Conservation (phyloP, 2,797 vertebrate genomes). For the Malurus splendens region DNA sequence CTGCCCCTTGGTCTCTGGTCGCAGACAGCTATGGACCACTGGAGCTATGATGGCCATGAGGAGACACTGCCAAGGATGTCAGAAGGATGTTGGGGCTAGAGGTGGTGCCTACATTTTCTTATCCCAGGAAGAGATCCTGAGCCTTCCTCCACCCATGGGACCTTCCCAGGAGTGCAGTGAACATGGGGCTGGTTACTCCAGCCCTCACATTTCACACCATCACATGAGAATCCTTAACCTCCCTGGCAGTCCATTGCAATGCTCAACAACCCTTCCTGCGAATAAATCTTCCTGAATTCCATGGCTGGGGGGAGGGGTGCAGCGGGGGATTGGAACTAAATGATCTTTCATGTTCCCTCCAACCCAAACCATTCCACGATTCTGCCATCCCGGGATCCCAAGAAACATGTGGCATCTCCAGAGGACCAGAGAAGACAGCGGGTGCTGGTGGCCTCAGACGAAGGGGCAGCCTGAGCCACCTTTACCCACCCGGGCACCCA, state of each 20-base stretch:
- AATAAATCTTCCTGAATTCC: not conserved
- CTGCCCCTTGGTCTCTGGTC: fast-evolving
- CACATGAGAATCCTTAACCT: not conserved
- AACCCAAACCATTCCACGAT: not conserved
- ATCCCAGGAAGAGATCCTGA: not conserved
- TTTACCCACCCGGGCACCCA: no score
- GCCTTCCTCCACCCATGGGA: not conserved
- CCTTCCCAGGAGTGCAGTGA: not conserved
- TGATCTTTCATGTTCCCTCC: not conserved
- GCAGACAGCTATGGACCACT: not conserved
- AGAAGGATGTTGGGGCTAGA: not conserved
- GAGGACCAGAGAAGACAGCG: fast-evolving
- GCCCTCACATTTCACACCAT: not conserved
- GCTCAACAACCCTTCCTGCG: not conserved
- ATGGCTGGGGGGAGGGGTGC: fast-evolving
- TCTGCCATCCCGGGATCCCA: not conserved
- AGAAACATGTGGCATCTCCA: fast-evolving
- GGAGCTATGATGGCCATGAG: fast-evolving
- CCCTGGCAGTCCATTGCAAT: not conserved
- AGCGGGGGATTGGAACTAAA: not conserved
- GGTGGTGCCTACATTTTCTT: not conserved
- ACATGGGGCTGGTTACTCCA: not conserved
- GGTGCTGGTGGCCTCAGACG: not conserved
- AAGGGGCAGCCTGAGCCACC: no score
- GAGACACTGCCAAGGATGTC: not conserved